Base-by-base conservation (phyloP, 2,888 invertebrate species). In the Hesperia comma region DNA sequence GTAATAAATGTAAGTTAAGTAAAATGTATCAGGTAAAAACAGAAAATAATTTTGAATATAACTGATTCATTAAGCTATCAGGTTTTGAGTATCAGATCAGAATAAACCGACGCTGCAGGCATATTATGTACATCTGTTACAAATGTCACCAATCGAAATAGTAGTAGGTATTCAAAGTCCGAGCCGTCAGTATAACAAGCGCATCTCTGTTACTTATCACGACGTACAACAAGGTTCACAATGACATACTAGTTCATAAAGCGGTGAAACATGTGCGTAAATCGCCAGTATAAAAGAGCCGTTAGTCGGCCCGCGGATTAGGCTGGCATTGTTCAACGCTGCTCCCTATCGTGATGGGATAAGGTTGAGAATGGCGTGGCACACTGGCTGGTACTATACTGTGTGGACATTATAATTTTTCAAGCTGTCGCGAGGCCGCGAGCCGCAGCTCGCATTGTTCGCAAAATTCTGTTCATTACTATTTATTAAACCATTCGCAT, bases 291-390 rank as follows among this genome's bases (percentile, higher is more conserved):
- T 66, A 66, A 66, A 66, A 66, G 60, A 61, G 66, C 41, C 61
- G 55, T 66, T 66, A 60, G 53, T 83, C 81, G 76, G 82, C 73
- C 77, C 79, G 78, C 76, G 84, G 85, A 83, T 85, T 73, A 73
- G 63, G 69, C 71, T 67, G 54, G 56, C 62, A 40, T 55, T 43
- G 14, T 51, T 12, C 70, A 55, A 69, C 17, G 33, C 10, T 4
- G 12, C 41, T 8, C 41, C 55, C 58, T 73, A 69, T 68, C 0
- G 0, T 62, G 0, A 43, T 8, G 8, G 0, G 0, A 6, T 69
- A 78, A 17, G 57, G 69, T 63, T 7, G 3, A 26, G 7, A 53
- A 33, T 68, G 1, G 69, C 49, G n/a, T 14, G 15, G 6, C 12
- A 19, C 0, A 8, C 0, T 4, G 4, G 26, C 7, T 40, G 12